phyloP scores from a whole-genome alignment of 2,113 vertebrate genomes.

The Psilopogon haemacephalus region DNA sequence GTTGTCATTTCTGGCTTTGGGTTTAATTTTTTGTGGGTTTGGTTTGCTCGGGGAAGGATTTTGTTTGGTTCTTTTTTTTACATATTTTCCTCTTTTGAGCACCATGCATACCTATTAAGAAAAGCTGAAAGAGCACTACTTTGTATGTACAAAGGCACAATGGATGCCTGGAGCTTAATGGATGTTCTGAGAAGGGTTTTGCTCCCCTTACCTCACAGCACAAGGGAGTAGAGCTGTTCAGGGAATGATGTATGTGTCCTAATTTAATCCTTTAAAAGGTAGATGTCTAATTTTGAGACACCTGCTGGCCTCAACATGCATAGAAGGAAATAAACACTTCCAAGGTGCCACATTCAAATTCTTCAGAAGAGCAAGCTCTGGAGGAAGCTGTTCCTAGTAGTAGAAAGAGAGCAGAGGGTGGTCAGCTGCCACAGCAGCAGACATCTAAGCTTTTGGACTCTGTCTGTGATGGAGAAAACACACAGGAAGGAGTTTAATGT shows the following conservation, averaged over 20 bases:
- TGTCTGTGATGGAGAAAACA: background rate
- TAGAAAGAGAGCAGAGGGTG: background rate
- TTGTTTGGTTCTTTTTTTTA: background rate
- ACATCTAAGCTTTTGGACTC: background rate
- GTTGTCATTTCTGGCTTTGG: too few species aligned
- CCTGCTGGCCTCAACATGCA: background rate
- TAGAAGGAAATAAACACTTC: background rate
- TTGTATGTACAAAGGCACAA: background rate
- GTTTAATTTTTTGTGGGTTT: too few species aligned
- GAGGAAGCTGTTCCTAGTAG: background rate
- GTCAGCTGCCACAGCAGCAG: background rate
- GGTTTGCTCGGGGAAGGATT: rapidly evolving
- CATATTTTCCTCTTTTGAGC: background rate
- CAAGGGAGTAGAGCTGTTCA: background rate
- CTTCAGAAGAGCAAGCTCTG: background rate
- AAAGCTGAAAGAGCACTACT: background rate
- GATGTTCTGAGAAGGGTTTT: background rate
- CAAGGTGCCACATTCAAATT: background rate
- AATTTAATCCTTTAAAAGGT: background rate
- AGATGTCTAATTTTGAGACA: background rate
- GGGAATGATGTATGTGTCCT: too few species aligned
- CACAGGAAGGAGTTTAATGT: background rate
- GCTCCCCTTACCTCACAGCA: background rate
- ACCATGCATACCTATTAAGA: rapidly evolving
- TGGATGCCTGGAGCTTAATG: background rate